Evolutionary conservation across 1,140 invertebrate genomes (phyloP).

Genomic region (Temnothorax longispinosus): DNA sequence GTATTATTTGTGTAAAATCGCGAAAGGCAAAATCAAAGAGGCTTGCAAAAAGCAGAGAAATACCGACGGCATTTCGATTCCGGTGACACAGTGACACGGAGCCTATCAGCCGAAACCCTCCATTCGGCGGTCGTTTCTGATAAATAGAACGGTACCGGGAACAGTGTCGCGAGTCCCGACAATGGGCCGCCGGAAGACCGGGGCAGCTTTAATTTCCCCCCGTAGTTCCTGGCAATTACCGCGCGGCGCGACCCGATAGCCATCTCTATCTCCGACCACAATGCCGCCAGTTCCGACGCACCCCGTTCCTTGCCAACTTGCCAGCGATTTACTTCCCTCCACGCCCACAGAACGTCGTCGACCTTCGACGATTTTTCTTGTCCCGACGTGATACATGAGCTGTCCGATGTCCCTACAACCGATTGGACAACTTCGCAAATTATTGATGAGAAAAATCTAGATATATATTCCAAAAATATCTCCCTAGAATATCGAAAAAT

Average conservation of each 20-base stretch:
- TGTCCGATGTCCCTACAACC: neutral
- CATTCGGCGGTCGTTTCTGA: constrained; percentile 76
- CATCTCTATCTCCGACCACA: constrained; percentile 84
- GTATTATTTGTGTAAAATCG: constrained; percentile 8
- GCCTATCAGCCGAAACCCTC: constrained; percentile 79
- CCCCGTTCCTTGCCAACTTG: constrained; percentile 68
- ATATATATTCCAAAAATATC: neutral
- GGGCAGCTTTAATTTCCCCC: constrained; percentile 84
- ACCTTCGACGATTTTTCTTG: constrained; percentile 57
- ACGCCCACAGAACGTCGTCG: constrained; percentile 51
- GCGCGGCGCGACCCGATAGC: constrained; percentile 81
- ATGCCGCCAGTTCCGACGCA: constrained; percentile 77
- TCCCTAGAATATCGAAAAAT: neutral
- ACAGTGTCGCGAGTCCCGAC: constrained; percentile 78
- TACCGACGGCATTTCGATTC: constrained; percentile 75
- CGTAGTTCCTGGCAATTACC: constrained; percentile 84
- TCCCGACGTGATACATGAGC: constrained; percentile 42
- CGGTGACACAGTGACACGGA: constrained; percentile 83
- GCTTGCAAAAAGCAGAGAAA: constrained; percentile 9
- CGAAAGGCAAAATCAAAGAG: neutral
- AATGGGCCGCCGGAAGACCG: constrained; percentile 82
- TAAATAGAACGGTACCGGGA: constrained; percentile 81
- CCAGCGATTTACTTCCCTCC: constrained; percentile 48
- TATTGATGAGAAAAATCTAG: constrained; percentile 3
- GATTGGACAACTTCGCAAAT: neutral